A percentile compares a stretch with the other conserved stretches of the same genome.
These are phyloP conservation scores for Oxygymnocypris stewartii DNA, from an alignment of 2,113 vertebrate species.

Conservation along the genomic window DNA sequence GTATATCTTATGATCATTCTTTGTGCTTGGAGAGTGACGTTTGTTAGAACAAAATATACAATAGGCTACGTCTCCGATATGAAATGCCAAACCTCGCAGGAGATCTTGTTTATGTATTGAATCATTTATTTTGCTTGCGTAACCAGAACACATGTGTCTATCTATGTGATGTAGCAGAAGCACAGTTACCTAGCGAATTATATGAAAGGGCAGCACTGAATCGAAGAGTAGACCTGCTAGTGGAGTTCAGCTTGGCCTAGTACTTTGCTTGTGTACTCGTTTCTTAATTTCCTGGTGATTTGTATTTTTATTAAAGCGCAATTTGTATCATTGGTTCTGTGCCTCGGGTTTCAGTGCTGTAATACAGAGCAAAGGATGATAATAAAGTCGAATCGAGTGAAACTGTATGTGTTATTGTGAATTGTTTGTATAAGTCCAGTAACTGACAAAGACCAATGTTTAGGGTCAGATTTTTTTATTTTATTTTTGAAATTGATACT, in stretches of 20 bases:
- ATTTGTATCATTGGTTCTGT: slow-evolving; percentile 56
- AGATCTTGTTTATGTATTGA: neutral
- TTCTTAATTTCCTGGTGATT: slow-evolving; percentile 20
- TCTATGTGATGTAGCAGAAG: slow-evolving; percentile 20
- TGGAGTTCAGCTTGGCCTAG: slow-evolving; percentile 54
- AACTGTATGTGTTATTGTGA: neutral
- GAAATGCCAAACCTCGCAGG: slow-evolving; percentile 18
- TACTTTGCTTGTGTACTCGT: slow-evolving; percentile 44
- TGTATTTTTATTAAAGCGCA: slow-evolving; percentile 43
- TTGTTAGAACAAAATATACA: slow-evolving; percentile 24
- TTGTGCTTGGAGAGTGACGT: slow-evolving; percentile 8
- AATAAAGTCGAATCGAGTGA: neutral
- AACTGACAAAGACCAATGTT: neutral
- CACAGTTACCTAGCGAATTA: slow-evolving; percentile 46
- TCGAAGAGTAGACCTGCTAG: slow-evolving; percentile 45
- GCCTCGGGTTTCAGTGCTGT: neutral
- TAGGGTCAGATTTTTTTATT: too few species aligned
- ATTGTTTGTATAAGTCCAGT: neutral
- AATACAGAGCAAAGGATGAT: neutral
- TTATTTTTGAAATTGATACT: neutral
- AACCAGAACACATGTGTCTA: neutral
- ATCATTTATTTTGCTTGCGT: slow-evolving; percentile 3
- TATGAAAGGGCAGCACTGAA: neutral
- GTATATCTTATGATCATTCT: slow-evolving; percentile 49
- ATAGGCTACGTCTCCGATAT: neutral